Conservation (phyloP, 2,888 invertebrate genomes). For the Arctia plantaginis region DNA sequence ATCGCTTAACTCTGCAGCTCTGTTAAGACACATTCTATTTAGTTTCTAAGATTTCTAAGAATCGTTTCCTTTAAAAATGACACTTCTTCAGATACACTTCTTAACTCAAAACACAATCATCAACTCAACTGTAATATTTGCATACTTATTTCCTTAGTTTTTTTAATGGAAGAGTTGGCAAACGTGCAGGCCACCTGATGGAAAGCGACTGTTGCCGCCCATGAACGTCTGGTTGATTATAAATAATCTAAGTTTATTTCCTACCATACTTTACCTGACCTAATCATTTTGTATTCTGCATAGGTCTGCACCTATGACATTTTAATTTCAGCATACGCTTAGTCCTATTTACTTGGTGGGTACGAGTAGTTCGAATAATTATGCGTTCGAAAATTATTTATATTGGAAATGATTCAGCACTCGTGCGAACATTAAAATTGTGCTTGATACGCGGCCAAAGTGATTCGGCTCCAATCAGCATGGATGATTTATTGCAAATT, state of each 20-base stretch:
- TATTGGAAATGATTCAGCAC: not conserved
- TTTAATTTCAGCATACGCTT: not conserved
- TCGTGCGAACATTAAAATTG: not conserved
- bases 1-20: no score
- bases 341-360: not conserved
- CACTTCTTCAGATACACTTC: not conserved
- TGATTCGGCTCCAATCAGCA: slow-evolving; percentile 18
- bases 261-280: not conserved
- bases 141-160: no score
- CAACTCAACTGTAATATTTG: not conserved
- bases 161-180: no score
- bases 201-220: no score
- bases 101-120: not conserved
- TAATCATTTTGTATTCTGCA: not conserved
- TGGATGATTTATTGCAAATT: slow-evolving; percentile 26
- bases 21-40: not conserved
- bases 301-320: not conserved
- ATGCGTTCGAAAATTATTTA: not conserved
- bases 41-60: not conserved
- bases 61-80: not conserved
- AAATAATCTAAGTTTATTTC: no score
- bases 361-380: not conserved
- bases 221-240: no score
- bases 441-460: not conserved
- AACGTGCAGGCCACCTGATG: no score